These are phyloP conservation scores for Caretta caretta DNA, from an alignment of 2,113 vertebrate genomes.

Conservation along the genomic window DNA sequence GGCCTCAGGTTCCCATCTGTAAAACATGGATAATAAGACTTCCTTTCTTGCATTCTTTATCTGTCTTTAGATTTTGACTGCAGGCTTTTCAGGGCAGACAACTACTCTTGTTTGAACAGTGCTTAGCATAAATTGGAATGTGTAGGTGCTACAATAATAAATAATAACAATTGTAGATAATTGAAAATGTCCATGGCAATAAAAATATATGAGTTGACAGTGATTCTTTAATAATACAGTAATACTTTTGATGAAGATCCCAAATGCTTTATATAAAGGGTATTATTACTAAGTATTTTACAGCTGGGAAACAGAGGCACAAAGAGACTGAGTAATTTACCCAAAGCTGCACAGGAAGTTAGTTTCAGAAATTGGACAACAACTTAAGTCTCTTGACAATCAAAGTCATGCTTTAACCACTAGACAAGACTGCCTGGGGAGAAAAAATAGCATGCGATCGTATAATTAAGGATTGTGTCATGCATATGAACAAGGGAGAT, in stretches of 20 bases:
- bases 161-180: not conserved
- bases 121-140: not conserved
- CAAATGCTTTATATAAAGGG: not conserved
- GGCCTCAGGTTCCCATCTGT: not conserved
- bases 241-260: not conserved
- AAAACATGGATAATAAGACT: not conserved
- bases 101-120: not conserved
- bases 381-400: not conserved
- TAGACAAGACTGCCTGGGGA: not conserved
- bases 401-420: not conserved
- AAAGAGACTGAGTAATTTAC: not conserved
- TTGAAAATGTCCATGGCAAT: not conserved
- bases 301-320: not conserved
- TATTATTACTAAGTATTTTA: not conserved
- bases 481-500: not conserved
- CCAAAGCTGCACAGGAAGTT: not conserved
- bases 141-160: not conserved
- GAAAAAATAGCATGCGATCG: not conserved
- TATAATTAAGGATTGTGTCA: not conserved
- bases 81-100: not conserved
- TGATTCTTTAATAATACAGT: not conserved
- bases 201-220: not conserved
- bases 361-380: not conserved
- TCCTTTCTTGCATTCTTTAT: not conserved
- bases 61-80: not conserved